Base-by-base conservation (phyloP, 2,113 vertebrate species). In the Corapipo altera region DNA sequence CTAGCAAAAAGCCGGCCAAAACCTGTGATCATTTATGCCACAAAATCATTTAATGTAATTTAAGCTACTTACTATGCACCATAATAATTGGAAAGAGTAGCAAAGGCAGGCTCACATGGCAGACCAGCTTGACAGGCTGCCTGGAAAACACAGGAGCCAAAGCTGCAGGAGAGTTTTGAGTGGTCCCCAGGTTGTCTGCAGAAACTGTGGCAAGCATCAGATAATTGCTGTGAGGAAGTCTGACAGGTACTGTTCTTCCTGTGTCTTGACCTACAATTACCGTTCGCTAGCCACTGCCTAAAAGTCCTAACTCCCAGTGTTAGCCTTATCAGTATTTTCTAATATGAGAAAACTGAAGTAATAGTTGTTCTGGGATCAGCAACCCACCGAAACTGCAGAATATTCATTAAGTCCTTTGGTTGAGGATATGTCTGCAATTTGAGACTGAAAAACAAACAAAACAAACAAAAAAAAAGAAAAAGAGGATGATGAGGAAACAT, bases 231-330 rank as follows among this genome's bases (percentile, higher is more conserved):
- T 22, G 30, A 30, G 0, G 8, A 80, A 20, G 24, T 65, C 39
- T 48, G 33, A 14, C 39, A 87, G 1, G 0, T 32, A 26, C 26
- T 65, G 15, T 72, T 65, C 44, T 69, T 59, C 58, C n/a, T 28
- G 30, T 85, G 48, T 55, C 9, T 33, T 86, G 37, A 88, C 46
- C 28, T 37, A 35, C 23, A 62, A 3, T 64, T 85, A 17, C 15
- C 0, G 0, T 74, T 70, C 11, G 44, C 33, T 57, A 57, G 11
- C 35, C 3, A 0, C 28, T 78, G 33, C 33, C n/a, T 66, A 20
- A 77, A 71, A 70, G 32, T 11, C 15, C 28, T 22, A 12, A 18
- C n/a, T 75, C 20, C 12, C n/a, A 28, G 37, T 3, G 2, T 52
- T 76, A 69, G 26, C 39, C 23, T 80, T 58, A 48, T 11, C 2